Conservation (phyloP, 2,888 invertebrate species). For the Nesidiocoris tenuis region DNA sequence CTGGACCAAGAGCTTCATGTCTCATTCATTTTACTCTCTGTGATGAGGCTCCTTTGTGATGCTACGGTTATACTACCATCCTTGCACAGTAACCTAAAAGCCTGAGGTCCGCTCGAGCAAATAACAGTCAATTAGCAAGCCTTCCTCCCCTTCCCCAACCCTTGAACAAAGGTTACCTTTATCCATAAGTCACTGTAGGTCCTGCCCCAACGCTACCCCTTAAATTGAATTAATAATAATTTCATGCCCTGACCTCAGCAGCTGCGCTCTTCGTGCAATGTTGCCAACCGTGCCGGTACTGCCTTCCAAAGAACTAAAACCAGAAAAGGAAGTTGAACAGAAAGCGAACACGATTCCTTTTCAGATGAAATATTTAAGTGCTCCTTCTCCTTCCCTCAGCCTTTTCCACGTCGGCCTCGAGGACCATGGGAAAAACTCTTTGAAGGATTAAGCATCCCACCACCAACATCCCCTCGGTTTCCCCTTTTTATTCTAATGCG, state of each 20-base stretch:
- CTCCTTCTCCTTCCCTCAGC: not conserved
- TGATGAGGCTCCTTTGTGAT: not conserved
- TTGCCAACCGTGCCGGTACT: not conserved
- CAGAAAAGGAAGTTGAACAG: not conserved
- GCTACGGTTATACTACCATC: not conserved
- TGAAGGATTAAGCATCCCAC: slow-evolving; percentile 24
- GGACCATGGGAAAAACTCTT: slow-evolving; percentile 14
- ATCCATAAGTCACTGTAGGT: not conserved
- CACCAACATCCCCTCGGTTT: not conserved
- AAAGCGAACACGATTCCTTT: slow-evolving; percentile 12
- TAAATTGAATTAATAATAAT: slow-evolving; percentile 32
- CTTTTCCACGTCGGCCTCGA: not conserved
- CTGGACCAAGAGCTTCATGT: not conserved
- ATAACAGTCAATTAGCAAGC: slow-evolving; percentile 25
- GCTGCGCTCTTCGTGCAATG: no score
- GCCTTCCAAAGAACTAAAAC: slow-evolving; percentile 9
- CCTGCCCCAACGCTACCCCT: not conserved
- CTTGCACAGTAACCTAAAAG: not conserved
- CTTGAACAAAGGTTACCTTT: slow-evolving; percentile 15
- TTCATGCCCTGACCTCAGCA: slow-evolving; percentile 22
- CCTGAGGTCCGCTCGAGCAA: not conserved
- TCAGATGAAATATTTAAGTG: slow-evolving; percentile 37
- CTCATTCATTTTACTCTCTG: not conserved
- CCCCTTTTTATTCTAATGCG: slow-evolving; percentile 32
- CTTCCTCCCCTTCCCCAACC: not conserved